Conservation (phyloP, 2,113 vertebrate species). For the Toxotes jaculatrix region DNA sequence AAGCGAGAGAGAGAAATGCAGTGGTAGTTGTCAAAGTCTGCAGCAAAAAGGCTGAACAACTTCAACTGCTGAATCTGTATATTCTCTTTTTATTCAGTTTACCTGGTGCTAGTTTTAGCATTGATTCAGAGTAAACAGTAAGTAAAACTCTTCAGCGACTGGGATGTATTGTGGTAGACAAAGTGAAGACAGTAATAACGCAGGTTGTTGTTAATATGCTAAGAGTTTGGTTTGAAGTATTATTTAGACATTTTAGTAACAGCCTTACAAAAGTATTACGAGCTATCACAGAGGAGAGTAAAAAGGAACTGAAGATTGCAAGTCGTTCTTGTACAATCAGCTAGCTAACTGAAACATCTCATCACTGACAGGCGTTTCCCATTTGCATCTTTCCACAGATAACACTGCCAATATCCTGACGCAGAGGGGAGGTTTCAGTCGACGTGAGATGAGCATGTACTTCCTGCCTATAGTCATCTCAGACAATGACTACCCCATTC, state of each 20-base stretch:
- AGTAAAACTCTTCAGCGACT: neutral
- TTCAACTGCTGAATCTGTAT: neutral
- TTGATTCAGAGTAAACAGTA: slow-evolving; percentile 5
- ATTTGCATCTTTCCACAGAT: slow-evolving; percentile 81
- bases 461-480: slow-evolving; percentile 96
- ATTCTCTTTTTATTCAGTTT: neutral
- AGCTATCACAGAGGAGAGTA: neutral
- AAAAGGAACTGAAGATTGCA: neutral
- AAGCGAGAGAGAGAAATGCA: neutral
- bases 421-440: slow-evolving; percentile 91
- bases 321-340: neutral
- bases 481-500: slow-evolving; percentile 94
- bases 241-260: neutral
- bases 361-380: neutral
- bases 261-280: neutral
- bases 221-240: neutral
- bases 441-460: slow-evolving; percentile 92
- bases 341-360: neutral
- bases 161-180: neutral
- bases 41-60: neutral
- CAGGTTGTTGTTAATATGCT: neutral
- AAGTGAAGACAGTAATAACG: neutral
- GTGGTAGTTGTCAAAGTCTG: neutral
- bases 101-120: neutral
- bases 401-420: slow-evolving; percentile 98